phyloP scores from a whole-genome alignment of 2,113 vertebrate species.

The Caranx ignobilis region DNA sequence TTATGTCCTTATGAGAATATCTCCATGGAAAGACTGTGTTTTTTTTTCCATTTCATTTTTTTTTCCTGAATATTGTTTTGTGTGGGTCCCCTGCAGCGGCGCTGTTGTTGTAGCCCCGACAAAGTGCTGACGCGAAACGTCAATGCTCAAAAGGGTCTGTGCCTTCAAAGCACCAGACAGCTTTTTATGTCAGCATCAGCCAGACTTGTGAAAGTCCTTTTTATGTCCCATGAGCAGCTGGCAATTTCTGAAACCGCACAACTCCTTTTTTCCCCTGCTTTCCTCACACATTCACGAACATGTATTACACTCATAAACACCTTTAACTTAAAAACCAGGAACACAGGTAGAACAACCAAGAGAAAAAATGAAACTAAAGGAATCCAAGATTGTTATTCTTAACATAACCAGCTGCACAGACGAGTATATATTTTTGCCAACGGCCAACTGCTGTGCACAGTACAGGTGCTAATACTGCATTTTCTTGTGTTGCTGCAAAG shows the following conservation, averaged over 20 bases:
- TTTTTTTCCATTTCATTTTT: slow-evolving; percentile 26
- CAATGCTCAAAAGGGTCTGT: slow-evolving; percentile 45
- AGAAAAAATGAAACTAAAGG: not conserved
- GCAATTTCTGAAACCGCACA: slow-evolving; percentile 49
- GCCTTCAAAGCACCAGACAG: slow-evolving; percentile 68
- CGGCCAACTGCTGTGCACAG: not conserved
- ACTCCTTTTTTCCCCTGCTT: slow-evolving; percentile 7
- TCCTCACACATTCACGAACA: slow-evolving; percentile 18
- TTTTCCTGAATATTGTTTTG: slow-evolving; percentile 3
- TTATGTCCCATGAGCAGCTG: slow-evolving; percentile 51
- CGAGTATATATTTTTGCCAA: not conserved
- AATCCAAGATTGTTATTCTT: not conserved
- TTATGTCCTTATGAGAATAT: slow-evolving; percentile 8
- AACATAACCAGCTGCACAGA: not conserved
- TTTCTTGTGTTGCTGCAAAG: not conserved
- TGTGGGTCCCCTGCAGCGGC: slow-evolving; percentile 25
- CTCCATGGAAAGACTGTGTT: slow-evolving; percentile 26
- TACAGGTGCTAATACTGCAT: not conserved
- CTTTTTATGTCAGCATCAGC: slow-evolving; percentile 70
- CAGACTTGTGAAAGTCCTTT: slow-evolving; percentile 57
- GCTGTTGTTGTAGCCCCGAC: slow-evolving; percentile 12
- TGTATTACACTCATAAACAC: slow-evolving; percentile 10
- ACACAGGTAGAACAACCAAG: not conserved
- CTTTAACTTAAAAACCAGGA: slow-evolving; percentile 32
- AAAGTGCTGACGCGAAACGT: slow-evolving; percentile 41